phyloP scores from a whole-genome alignment of 1,140 invertebrate species.

The Ostrea edulis region DNA sequence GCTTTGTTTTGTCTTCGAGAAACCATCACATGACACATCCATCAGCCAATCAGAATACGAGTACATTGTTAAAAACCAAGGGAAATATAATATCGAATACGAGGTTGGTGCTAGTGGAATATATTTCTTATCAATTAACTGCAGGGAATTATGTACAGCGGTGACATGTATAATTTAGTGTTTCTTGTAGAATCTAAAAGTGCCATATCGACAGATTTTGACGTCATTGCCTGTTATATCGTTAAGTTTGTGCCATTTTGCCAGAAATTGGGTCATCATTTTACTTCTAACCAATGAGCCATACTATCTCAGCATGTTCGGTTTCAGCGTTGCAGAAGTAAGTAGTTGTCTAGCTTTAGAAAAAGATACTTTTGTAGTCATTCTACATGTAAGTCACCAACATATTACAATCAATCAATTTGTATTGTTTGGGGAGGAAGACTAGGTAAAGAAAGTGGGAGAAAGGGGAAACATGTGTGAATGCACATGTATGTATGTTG shows the following conservation, averaged over 20 bases:
- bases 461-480: too few species aligned
- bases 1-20: conserved; percentile 69
- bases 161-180: not conserved
- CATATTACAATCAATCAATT: too few species aligned
- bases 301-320: conserved; percentile 73
- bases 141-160: not conserved
- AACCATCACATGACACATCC: conserved; percentile 68
- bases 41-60: conserved; percentile 72
- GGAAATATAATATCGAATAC: conserved; percentile 67
- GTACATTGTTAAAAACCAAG: conserved; percentile 69
- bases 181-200: conserved; percentile 66
- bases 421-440: too few species aligned
- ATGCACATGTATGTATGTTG: too few species aligned
- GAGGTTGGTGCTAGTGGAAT: conserved; percentile 60
- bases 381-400: too few species aligned
- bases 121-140: not conserved
- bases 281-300: conserved; percentile 77
- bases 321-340: conserved; percentile 74
- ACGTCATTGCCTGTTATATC: conserved; percentile 73
- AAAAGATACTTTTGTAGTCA: too few species aligned
- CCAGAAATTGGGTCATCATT: conserved; percentile 73
- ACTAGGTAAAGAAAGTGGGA: too few species aligned
- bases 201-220: conserved; percentile 73
- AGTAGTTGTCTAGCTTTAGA: not conserved
- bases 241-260: conserved; percentile 74